Conservation (phyloP, 2,113 vertebrate species). For the Nyctereutes procyonoides region DNA sequence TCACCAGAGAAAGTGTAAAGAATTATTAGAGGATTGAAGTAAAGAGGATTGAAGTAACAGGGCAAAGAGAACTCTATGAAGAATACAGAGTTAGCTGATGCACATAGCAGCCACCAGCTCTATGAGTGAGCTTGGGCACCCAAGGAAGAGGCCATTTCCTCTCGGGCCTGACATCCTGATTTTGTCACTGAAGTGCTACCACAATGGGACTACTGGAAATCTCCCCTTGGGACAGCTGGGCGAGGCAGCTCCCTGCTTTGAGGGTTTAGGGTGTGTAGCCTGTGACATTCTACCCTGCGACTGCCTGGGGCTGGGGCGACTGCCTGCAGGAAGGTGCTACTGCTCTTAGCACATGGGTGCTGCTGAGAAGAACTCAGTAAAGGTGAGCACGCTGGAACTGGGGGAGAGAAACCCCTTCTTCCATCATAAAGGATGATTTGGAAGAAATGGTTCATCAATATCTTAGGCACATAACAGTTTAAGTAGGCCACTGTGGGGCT, state of each 20-base stretch:
- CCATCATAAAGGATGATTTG: background rate
- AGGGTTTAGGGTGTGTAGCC: background rate
- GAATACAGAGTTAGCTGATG: background rate
- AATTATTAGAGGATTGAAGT: background rate
- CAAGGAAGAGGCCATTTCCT: background rate
- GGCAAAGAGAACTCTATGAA: background rate
- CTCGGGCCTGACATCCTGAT: background rate
- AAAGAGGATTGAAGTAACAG: background rate
- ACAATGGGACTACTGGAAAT: background rate
- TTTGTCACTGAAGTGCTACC: background rate
- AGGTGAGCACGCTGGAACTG: background rate
- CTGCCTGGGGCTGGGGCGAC: background rate
- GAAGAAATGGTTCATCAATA: background rate
- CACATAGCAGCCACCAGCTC: background rate
- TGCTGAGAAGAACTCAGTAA: background rate
- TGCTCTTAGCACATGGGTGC: background rate
- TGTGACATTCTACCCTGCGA: background rate
- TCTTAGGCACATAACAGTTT: background rate
- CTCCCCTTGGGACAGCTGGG: background rate
- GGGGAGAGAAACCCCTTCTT: background rate
- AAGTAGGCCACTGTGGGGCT: background rate
- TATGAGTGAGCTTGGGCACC: background rate
- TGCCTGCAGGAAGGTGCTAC: background rate
- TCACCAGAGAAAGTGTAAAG: background rate
- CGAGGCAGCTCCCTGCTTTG: too few relatives aligned